Evolutionary conservation across 2,797 vertebrate genomes (phyloP).

Genomic region (Borostomias antarcticus): DNA sequence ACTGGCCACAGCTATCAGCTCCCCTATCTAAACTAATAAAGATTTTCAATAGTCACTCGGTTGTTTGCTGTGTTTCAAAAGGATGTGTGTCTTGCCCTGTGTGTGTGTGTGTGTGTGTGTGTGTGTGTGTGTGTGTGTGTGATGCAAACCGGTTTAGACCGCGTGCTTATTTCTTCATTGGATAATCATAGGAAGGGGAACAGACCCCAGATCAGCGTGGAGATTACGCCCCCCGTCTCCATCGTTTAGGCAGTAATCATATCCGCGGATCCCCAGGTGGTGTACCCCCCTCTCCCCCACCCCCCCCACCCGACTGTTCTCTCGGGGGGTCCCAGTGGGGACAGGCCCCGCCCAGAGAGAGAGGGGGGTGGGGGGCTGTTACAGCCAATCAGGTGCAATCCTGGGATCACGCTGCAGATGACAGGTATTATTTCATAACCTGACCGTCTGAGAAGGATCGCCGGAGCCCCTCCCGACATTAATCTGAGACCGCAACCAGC

Average conservation of each 20-base stretch:
- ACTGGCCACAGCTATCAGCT: slow-evolving; percentile 3
- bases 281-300: slow-evolving; percentile 69
- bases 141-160: not conserved
- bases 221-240: slow-evolving; percentile 7
- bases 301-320: slow-evolving; percentile 27
- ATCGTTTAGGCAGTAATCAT: slow-evolving; percentile 19
- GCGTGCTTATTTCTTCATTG: not conserved
- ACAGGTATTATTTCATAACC: slow-evolving; percentile 98
- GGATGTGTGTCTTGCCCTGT: no score
- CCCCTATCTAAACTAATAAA: not conserved
- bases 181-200: slow-evolving; percentile 8
- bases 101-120: no score
- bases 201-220: slow-evolving; percentile 2
- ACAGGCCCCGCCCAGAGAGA: slow-evolving; percentile 43
- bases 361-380: no score
- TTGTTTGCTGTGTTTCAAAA: not conserved
- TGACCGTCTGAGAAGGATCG: slow-evolving; percentile 86
- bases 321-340: slow-evolving; percentile 30
- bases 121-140: no score
- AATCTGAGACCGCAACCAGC: slow-evolving; percentile 83
- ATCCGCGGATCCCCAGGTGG: slow-evolving; percentile 14
- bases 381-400: slow-evolving; percentile 93
- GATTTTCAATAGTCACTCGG: not conserved
- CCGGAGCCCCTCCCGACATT: slow-evolving; percentile 64
- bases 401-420: slow-evolving; percentile 92